Evolutionary conservation across 64 coral and sea anemone genomes (phyloP).

Genomic region (Montipora foliosa): DNA sequence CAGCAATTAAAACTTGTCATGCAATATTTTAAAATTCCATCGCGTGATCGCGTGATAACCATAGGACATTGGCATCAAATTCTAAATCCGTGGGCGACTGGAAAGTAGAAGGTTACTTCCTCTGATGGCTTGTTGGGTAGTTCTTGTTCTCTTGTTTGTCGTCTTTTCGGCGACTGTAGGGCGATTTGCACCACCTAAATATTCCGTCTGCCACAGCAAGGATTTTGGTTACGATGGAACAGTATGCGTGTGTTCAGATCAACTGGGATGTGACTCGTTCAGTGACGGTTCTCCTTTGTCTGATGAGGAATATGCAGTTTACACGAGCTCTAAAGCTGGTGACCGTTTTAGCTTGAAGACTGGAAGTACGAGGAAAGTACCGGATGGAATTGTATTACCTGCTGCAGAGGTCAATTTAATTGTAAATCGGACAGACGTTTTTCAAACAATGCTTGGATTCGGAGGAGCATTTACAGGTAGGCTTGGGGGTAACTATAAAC

Average conservation of each 20-base stretch:
- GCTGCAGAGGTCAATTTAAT: slow-evolving; percentile 42
- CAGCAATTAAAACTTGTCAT: too few relatives aligned
- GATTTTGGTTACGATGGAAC: slow-evolving; percentile 40
- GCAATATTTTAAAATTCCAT: too few relatives aligned
- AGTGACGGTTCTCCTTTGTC: slow-evolving; percentile 45
- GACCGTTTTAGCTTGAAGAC: slow-evolving; percentile 73
- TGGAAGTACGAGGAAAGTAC: slow-evolving; percentile 30
- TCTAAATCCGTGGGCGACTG: too few relatives aligned
- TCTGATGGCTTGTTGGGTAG: too few relatives aligned
- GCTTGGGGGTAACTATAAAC: background rate
- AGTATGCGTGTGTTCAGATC: slow-evolving; percentile 88
- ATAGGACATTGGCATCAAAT: too few relatives aligned
- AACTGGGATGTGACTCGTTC: slow-evolving; percentile 79
- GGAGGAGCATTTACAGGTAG: slow-evolving; percentile 77
- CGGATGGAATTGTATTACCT: background rate
- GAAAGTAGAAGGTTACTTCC: too few relatives aligned
- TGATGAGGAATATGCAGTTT: slow-evolving; percentile 82
- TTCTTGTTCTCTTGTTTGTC: background rate
- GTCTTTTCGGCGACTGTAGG: background rate
- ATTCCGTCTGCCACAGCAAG: slow-evolving; percentile 70
- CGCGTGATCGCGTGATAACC: too few relatives aligned
- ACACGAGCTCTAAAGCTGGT: slow-evolving; percentile 86
- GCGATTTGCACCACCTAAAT: slow-evolving; percentile 55
- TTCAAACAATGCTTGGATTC: slow-evolving; percentile 89
- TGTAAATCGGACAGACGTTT: slow-evolving; percentile 59